A percentile compares a stretch with the other conserved stretches of the same genome.
phyloP scores from a whole-genome alignment of 23 tunicate genomes.

The Phallusia fumigata region DNA sequence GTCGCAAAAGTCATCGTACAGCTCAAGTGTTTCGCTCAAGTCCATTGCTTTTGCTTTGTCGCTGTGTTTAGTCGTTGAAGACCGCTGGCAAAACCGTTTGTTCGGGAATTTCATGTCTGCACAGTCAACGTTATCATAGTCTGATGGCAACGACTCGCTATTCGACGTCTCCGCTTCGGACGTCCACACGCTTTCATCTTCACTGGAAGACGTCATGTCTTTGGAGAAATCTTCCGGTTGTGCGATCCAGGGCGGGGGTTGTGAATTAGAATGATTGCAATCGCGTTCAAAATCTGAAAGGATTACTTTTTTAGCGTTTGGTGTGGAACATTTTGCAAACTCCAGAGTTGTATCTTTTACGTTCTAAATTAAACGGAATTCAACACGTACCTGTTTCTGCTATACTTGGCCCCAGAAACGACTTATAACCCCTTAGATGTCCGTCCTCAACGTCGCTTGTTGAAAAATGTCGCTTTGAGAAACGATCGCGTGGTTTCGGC shows the following conservation, averaged over 20 bases:
- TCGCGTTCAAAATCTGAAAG: too few relatives aligned
- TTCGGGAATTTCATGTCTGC: not conserved
- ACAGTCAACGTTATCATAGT: not conserved
- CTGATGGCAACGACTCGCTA: not conserved
- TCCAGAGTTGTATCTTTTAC: too few relatives aligned
- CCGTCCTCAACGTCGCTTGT: not conserved
- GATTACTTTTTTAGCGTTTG: too few relatives aligned
- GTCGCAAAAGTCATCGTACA: conserved; percentile 6
- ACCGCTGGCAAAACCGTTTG: not conserved
- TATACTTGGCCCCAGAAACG: not conserved
- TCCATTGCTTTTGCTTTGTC: not conserved
- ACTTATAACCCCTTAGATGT: not conserved
- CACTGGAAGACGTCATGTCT: not conserved
- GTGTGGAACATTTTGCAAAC: too few relatives aligned
- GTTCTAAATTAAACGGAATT: too few relatives aligned
- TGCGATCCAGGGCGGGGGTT: not conserved
- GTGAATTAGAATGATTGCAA: too few relatives aligned
- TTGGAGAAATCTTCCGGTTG: not conserved
- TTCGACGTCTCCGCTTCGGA: not conserved
- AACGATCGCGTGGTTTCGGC: not conserved
- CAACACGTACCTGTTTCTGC: not conserved
- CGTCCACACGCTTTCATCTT: conserved; percentile 10
- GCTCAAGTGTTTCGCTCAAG: not conserved
- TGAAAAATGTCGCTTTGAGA: not conserved
- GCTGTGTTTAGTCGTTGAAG: not conserved